Evolutionary conservation across 2,113 vertebrate genomes (phyloP).

Genomic region (Brienomyrus brachyistius): DNA sequence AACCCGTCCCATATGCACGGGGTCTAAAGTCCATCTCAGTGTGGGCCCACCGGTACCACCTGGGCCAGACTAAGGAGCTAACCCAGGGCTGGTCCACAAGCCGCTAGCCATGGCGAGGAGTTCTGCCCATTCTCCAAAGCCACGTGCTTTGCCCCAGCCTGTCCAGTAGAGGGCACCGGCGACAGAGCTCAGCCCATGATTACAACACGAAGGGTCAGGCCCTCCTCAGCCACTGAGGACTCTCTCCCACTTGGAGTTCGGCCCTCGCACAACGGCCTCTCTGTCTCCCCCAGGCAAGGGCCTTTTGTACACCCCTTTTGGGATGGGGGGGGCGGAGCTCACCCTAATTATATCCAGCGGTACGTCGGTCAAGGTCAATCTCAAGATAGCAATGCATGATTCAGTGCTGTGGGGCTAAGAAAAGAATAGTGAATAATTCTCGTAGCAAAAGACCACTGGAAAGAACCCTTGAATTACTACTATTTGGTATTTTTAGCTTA

Average conservation of each 20-base stretch:
- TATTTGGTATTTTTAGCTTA: not conserved
- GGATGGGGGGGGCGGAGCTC: not conserved
- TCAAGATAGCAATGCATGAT: not conserved
- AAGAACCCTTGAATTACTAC: not conserved
- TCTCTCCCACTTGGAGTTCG: not conserved
- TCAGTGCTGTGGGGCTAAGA: not conserved
- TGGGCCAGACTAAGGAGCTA: not conserved
- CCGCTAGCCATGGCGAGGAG: not conserved
- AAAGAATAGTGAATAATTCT: not conserved
- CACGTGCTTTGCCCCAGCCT: not conserved
- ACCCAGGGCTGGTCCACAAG: not conserved
- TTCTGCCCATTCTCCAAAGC: not conserved
- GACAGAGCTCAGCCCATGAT: not conserved
- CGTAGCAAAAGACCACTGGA: not conserved
- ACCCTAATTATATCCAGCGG: not conserved
- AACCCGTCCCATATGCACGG: not conserved
- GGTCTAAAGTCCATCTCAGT: not conserved
- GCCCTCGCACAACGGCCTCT: not conserved
- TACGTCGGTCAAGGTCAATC: not conserved
- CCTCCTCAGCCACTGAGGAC: not conserved
- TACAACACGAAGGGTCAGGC: not conserved
- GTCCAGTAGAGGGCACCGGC: not conserved
- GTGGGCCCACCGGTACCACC: not conserved
- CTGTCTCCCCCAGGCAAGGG: not conserved
- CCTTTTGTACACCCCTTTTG: not conserved